phyloP scores from a whole-genome alignment of 2,113 vertebrate species.

The Picathartes gymnocephalus region DNA sequence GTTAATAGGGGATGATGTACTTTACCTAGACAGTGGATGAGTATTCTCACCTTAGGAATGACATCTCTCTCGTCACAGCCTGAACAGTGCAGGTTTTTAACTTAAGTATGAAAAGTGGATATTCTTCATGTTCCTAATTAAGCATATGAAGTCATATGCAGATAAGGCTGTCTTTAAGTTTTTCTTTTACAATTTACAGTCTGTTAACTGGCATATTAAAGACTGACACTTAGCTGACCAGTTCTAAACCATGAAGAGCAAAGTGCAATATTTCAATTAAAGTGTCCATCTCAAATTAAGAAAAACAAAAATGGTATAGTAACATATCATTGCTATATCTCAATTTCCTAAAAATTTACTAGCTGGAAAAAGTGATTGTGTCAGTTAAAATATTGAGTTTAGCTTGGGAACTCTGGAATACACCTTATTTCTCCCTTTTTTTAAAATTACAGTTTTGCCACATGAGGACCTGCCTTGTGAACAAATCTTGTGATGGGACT shows the following conservation, averaged over 20 bases:
- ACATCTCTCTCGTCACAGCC: neutral
- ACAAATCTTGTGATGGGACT: too few relatives aligned
- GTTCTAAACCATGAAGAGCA: neutral
- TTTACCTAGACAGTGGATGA: neutral
- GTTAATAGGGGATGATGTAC: neutral
- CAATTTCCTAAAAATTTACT: neutral
- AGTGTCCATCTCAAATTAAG: neutral
- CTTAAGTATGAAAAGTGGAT: neutral
- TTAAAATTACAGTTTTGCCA: too few relatives aligned
- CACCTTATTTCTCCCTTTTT: neutral
- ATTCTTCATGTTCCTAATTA: neutral
- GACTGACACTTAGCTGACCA: neutral
- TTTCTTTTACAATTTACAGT: neutral
- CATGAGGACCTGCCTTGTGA: too few relatives aligned
- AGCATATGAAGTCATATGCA: neutral
- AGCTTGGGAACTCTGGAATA: neutral
- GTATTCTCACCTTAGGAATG: neutral
- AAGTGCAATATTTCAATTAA: neutral
- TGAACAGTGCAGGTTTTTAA: neutral
- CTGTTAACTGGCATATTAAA: neutral
- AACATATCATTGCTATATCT: neutral
- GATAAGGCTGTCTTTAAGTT: neutral
- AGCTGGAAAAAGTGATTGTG: neutral
- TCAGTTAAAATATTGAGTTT: neutral
- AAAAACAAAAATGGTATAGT: neutral